These are phyloP conservation scores for Spinus olivaceus DNA, from an alignment of 2,797 vertebrate genomes.

Conservation along the genomic window DNA sequence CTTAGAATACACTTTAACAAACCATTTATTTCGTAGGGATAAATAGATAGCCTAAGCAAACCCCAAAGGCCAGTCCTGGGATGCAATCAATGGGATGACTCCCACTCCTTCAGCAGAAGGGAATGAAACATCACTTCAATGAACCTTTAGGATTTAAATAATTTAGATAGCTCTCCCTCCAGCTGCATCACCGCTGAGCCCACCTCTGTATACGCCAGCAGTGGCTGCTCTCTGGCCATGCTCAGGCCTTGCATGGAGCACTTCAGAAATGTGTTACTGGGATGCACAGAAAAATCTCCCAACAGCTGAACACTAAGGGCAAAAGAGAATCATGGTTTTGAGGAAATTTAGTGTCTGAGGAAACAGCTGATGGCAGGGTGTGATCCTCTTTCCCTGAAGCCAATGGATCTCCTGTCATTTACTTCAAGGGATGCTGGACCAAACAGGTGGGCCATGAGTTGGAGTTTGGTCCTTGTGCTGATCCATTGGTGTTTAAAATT, in stretches of 20 bases:
- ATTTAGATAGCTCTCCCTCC: background rate
- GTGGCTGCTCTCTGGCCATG: background rate
- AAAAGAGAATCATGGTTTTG: background rate
- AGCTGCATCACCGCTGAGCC: background rate
- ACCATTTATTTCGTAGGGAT: background rate
- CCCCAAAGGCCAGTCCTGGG: background rate
- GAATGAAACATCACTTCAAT: background rate
- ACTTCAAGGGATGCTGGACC: background rate
- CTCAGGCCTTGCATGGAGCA: background rate
- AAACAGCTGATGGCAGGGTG: background rate
- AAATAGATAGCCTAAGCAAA: background rate
- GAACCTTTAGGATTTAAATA: background rate
- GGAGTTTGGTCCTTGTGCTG: background rate
- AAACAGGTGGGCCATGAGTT: background rate
- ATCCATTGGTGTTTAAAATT: background rate
- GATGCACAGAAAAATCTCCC: background rate
- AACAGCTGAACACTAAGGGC: background rate
- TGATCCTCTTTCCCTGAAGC: background rate
- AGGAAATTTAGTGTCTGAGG: background rate
- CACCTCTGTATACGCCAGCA: background rate
- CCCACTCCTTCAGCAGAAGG: background rate
- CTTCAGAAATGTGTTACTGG: background rate
- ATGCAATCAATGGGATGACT: background rate
- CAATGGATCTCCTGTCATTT: background rate
- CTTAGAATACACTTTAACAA: background rate